These are phyloP conservation scores for Apamea crenata DNA, from an alignment of 2,888 invertebrate genomes.

Conservation along the genomic window DNA sequence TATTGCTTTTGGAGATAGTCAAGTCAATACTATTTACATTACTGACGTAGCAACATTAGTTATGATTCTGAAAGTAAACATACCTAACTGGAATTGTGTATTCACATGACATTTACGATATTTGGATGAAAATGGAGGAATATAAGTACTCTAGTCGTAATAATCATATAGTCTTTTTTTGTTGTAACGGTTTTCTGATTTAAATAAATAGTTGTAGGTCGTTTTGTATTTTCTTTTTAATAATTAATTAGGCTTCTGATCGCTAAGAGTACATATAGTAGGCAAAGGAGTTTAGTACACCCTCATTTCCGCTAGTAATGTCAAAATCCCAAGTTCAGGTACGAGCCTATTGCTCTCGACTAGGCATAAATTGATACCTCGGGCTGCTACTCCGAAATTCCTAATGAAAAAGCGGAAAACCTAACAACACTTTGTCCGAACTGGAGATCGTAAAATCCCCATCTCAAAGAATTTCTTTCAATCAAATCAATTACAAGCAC, in stretches of 20 bases:
- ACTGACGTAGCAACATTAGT: neutral
- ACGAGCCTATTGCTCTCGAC: neutral
- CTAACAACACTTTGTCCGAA: neutral
- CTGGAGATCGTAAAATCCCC: neutral
- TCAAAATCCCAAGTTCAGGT: neutral
- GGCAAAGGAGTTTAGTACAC: neutral
- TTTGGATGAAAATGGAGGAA: slow-evolving; percentile 2
- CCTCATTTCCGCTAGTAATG: neutral
- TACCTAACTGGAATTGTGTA: slow-evolving; percentile 2
- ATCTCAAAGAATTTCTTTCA: neutral
- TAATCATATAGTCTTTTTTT: no score
- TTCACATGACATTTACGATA: neutral
- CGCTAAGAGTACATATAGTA: neutral
- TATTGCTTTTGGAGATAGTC: neutral
- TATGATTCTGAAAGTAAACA: slow-evolving; percentile 6
- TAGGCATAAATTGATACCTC: neutral
- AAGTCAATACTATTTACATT: neutral
- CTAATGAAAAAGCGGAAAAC: neutral
- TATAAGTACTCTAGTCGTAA: no score
- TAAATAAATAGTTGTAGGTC: no score
- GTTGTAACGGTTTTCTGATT: no score
- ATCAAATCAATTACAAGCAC: neutral
- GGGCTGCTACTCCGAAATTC: neutral
- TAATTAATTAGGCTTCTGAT: no score
- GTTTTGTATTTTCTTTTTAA: no score